These are phyloP conservation scores for Drosophila prolongata DNA, from an alignment of 2,888 invertebrate genomes.

Conservation along the genomic window DNA sequence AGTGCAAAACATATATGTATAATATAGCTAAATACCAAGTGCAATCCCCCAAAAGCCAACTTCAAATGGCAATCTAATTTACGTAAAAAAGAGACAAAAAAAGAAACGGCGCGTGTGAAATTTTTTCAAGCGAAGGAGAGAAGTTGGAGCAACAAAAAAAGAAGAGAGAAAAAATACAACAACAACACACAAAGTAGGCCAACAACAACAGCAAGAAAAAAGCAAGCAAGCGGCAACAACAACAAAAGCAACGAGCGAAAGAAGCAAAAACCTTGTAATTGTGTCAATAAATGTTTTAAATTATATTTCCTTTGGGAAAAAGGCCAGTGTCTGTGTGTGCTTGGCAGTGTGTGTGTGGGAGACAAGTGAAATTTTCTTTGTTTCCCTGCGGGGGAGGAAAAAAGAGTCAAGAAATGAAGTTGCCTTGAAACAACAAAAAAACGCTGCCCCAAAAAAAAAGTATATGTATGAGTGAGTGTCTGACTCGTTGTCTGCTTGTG, in stretches of 20 bases:
- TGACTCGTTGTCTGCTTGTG: slow-evolving; percentile 33
- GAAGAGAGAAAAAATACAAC: slow-evolving; percentile 42
- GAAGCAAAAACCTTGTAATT: slow-evolving; percentile 53
- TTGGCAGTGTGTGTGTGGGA: slow-evolving; percentile 40
- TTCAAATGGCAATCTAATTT: slow-evolving; percentile 58
- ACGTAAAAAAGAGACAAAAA: slow-evolving; percentile 64
- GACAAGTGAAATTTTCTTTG: slow-evolving; percentile 78
- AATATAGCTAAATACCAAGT: slow-evolving; percentile 50
- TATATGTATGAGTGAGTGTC: slow-evolving; percentile 26
- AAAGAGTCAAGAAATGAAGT: slow-evolving; percentile 64
- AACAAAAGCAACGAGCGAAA: slow-evolving; percentile 39
- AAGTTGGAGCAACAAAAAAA: slow-evolving; percentile 54
- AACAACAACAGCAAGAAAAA: slow-evolving; percentile 68
- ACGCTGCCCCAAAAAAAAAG: slow-evolving; percentile 25
- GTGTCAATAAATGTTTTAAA: slow-evolving; percentile 62
- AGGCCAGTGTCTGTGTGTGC: slow-evolving; percentile 25
- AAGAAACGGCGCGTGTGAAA: slow-evolving; percentile 77
- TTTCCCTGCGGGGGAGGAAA: slow-evolving; percentile 57
- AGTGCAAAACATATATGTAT: slow-evolving; percentile 44
- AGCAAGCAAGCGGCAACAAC: slow-evolving; percentile 48
- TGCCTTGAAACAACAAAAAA: slow-evolving; percentile 62
- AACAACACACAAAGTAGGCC: slow-evolving; percentile 79
- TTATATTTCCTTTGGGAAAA: slow-evolving; percentile 56
- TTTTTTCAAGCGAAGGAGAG: slow-evolving; percentile 62
- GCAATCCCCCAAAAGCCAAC: slow-evolving; percentile 57